Evolutionary conservation across 2,113 vertebrate species (phyloP).

Genomic region (Tylochromis polylepis): DNA sequence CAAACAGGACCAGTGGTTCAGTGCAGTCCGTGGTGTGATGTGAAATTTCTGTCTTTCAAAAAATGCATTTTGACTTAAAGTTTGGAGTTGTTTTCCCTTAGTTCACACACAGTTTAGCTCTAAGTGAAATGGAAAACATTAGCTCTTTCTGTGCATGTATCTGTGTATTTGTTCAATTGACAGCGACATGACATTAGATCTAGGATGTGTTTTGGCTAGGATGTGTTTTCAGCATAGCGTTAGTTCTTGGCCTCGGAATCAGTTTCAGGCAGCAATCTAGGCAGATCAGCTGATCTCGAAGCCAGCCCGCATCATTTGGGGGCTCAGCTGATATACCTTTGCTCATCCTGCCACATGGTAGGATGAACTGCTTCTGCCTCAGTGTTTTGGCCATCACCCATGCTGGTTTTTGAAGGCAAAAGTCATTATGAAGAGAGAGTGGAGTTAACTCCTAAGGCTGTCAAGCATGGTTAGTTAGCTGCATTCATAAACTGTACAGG

Average conservation of each 20-base stretch:
- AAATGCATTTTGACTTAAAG: neutral
- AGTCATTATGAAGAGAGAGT: neutral
- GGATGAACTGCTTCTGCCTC: neutral
- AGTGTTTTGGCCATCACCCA: neutral
- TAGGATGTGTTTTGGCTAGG: neutral
- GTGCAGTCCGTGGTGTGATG: neutral
- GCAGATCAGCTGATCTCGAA: neutral
- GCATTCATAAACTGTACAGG: neutral
- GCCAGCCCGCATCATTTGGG: neutral
- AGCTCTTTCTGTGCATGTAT: neutral
- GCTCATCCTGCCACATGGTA: neutral
- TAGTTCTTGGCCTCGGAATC: neutral
- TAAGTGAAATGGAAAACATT: neutral
- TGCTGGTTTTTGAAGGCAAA: neutral
- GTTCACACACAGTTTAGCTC: neutral
- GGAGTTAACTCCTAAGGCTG: neutral
- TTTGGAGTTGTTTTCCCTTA: neutral
- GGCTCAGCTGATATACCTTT: neutral
- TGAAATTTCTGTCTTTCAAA: neutral
- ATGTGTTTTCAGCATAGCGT: neutral
- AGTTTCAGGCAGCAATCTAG: neutral
- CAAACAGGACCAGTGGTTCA: neutral
- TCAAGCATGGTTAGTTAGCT: neutral
- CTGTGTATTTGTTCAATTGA: neutral
- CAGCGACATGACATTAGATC: neutral